phyloP scores from a whole-genome alignment of 2,888 invertebrate species.

The Gasteruption jaculator region DNA sequence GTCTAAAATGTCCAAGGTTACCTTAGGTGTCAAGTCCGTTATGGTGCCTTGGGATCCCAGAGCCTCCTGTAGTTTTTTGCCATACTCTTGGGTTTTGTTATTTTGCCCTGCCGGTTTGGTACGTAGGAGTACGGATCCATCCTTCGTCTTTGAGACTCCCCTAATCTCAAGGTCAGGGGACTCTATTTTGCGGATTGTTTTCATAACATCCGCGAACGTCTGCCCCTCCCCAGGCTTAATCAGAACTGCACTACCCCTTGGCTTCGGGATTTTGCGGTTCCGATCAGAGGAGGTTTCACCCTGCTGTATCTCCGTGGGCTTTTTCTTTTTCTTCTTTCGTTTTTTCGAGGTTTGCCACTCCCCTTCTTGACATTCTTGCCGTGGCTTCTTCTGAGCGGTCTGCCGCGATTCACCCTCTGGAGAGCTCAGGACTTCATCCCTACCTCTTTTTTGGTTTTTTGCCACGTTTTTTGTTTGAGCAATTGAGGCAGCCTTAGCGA shows the following conservation, averaged over 20 bases:
- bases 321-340: too few species aligned
- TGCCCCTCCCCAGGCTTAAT: slow-evolving; percentile 5
- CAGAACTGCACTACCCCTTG: slow-evolving; percentile 6
- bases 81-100: slow-evolving; percentile 5
- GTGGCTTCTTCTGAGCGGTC: too few species aligned
- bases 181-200: too few species aligned
- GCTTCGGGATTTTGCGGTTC: slow-evolving; percentile 2
- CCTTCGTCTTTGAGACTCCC: slow-evolving; percentile 5
- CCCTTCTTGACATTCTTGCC: too few species aligned
- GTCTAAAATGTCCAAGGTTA: slow-evolving; percentile 8
- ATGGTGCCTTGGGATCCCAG: slow-evolving; percentile 6
- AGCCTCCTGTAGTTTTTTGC: slow-evolving; percentile 6
- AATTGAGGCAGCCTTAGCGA: too few species aligned
- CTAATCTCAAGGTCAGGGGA: slow-evolving; percentile 7
- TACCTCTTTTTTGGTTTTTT: too few species aligned
- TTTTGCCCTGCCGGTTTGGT: slow-evolving; percentile 5
- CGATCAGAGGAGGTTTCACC: neutral
- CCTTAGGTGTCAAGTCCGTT: neutral
- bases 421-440: too few species aligned
- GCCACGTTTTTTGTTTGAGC: too few species aligned
- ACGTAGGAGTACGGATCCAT: slow-evolving; percentile 8
- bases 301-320: neutral
- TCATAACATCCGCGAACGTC: slow-evolving; percentile 6
- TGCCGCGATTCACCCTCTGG: too few species aligned
- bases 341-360: too few species aligned